These are phyloP conservation scores for Percopsis transmontana DNA, from an alignment of 2,113 vertebrate species.

Conservation along the genomic window DNA sequence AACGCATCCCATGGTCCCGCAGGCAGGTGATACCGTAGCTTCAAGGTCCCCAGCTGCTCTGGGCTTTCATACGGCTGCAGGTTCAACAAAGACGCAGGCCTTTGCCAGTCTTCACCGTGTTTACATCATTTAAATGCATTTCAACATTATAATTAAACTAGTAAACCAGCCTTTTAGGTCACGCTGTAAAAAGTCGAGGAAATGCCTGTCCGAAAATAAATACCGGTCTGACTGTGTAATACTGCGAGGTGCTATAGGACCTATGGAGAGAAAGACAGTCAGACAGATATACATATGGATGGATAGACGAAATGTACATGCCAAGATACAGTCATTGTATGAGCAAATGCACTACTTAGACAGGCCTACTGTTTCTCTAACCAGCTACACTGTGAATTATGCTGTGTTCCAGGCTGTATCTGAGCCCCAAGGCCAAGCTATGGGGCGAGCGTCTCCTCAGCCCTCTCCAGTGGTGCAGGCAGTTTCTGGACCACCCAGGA, in stretches of 20 bases:
- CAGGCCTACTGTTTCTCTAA: too few species aligned
- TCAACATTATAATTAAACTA: too few species aligned
- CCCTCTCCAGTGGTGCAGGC: slow-evolving; percentile 94
- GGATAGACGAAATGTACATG: too few species aligned
- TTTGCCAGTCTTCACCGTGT: neutral
- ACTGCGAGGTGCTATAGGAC: too few species aligned
- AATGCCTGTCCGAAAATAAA: too few species aligned
- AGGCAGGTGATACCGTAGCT: neutral
- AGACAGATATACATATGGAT: neutral
- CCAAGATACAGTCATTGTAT: neutral
- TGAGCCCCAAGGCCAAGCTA: slow-evolving; percentile 82
- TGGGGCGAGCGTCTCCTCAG: slow-evolving; percentile 77
- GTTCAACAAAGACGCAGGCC: neutral
- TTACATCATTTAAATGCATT: neutral
- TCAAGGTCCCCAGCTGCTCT: neutral
- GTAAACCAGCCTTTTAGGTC: too few species aligned
- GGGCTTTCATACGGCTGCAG: neutral
- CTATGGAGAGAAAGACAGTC: neutral
- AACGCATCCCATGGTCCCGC: neutral
- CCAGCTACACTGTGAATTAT: slow-evolving; percentile 9
- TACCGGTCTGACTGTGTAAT: too few species aligned
- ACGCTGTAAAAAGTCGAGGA: too few species aligned
- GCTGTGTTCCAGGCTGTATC: slow-evolving; percentile 84
- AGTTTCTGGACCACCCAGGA: slow-evolving; percentile 90
- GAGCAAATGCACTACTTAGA: too few species aligned